Evolutionary conservation across 2,888 invertebrate genomes (phyloP), one percentile per base, ranked within the genome.

Genomic region (Ornithoptera priamus): DNA sequence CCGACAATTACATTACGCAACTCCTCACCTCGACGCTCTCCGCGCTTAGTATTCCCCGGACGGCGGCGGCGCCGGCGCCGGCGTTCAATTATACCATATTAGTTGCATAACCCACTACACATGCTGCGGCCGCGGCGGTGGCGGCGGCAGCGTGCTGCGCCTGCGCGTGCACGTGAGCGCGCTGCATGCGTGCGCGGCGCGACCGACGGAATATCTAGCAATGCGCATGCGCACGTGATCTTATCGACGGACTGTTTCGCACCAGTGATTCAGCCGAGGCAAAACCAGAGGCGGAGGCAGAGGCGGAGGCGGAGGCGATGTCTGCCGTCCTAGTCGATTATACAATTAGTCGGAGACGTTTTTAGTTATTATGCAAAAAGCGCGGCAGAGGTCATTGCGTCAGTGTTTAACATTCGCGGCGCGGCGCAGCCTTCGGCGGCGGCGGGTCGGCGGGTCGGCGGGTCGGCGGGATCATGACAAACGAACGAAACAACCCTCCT

Each of bases 1-100:
- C 81, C 76, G 74, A 79, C 86, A 81, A 87, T 85, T 84, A 85
- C 73, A 72, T 88, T 87, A 82, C 85, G 85, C 83, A 86, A 86
- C 78, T 30, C 80, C 78, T 80, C 80, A 80, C 80, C 79, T 1
- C 39, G 8, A 18, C 56, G 57, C 42, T 20, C 62, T 42, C 20
- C 72, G 71, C 75, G 73, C 70, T 83, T 76, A 75, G 76, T 80
- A 85, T 85, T 84, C 85, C 75, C 75, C 76, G 75, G 74, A 1
- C 39, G 39, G 7, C 39, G 10, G 10, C 39, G 39, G 7, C 39
- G 10, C 1, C 46, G 71, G 74, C 71, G 73, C 73, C 72, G 74
- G 67, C 71, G 72, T 72, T 70, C 65, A 77, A 80, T 82, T 83
- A 78, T 77, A 73, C 76, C 74, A 73, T 80, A 80, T 81, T 84